Percentiles rank a stretch among this genome's conserved stretches.
Evolutionary conservation across 2,113 vertebrate genomes (phyloP).

Genomic region (Scortum barcoo): DNA sequence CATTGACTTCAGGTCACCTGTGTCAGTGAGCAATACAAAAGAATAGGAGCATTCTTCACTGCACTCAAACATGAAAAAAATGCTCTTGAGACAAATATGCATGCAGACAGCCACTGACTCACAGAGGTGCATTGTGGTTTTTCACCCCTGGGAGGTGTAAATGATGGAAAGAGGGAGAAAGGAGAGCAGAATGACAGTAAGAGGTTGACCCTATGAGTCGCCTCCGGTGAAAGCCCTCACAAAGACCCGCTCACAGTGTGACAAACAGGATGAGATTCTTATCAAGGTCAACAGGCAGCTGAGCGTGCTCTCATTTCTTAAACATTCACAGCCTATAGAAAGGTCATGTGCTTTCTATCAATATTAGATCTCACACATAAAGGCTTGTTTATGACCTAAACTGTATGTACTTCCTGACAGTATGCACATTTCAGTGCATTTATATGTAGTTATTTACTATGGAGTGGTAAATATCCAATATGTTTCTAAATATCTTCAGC

Average conservation of each 20-base stretch:
- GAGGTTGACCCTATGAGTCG: slow-evolving; percentile 35
- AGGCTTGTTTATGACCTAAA: not conserved
- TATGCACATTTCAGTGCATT: not conserved
- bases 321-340: slow-evolving; percentile 31
- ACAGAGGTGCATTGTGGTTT: slow-evolving; percentile 12
- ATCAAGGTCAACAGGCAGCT: slow-evolving; percentile 54
- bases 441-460: not conserved
- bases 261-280: slow-evolving; percentile 61
- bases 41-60: slow-evolving; percentile 52
- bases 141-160: slow-evolving; percentile 33
- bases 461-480: not conserved
- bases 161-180: slow-evolving; percentile 33
- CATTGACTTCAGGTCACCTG: slow-evolving; percentile 49
- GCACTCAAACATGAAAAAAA: slow-evolving; percentile 44
- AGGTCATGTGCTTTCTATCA: slow-evolving; percentile 14
- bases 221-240: slow-evolving; percentile 37
- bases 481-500: too few species aligned
- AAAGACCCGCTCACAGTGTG: slow-evolving; percentile 35
- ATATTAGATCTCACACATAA: not conserved
- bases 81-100: slow-evolving; percentile 37
- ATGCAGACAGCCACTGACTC: slow-evolving; percentile 8
- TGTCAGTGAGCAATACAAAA: slow-evolving; percentile 52
- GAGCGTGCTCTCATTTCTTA: slow-evolving; percentile 38
- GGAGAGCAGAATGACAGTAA: slow-evolving; percentile 24
- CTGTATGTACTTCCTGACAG: not conserved